Evolutionary conservation across 2,888 invertebrate species (phyloP).

Genomic region (Amphipoea lucens): DNA sequence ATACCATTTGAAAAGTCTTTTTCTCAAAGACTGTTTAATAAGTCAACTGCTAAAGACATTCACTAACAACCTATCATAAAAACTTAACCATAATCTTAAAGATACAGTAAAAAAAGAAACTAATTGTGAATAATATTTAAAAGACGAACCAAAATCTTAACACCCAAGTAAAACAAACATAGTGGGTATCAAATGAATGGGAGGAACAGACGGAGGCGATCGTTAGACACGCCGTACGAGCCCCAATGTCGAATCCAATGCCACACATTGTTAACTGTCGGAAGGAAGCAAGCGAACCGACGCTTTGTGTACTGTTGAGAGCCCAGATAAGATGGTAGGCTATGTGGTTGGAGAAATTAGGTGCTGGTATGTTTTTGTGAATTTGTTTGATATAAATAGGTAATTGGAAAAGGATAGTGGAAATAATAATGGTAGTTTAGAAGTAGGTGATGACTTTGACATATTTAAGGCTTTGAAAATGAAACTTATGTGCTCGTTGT

Average conservation of each 20-base stretch:
- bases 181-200: conserved; percentile 82
- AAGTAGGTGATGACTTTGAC: not conserved
- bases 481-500: not conserved
- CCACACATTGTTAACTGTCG: conserved; percentile 86
- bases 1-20: not conserved
- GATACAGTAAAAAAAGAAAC: not conserved
- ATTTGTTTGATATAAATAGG: not conserved
- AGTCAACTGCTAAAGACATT: not conserved
- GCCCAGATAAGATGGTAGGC: conserved; percentile 65
- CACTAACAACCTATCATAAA: not conserved
- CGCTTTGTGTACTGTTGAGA: conserved; percentile 80
- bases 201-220: conserved; percentile 85
- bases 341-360: conserved; percentile 62
- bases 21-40: not conserved
- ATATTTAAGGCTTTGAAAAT: not conserved
- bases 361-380: not conserved
- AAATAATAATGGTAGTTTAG: not conserved
- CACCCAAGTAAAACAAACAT: conserved; percentile 72
- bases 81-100: not conserved
- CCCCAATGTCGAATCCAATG: conserved; percentile 89
- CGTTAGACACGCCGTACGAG: conserved; percentile 84
- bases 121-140: not conserved
- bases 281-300: conserved; percentile 84
- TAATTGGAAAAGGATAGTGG: not conserved
- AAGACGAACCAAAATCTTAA: conserved; percentile 49